Conservation (phyloP, 2,113 vertebrate genomes). For the Boleophthalmus pectinirostris region DNA sequence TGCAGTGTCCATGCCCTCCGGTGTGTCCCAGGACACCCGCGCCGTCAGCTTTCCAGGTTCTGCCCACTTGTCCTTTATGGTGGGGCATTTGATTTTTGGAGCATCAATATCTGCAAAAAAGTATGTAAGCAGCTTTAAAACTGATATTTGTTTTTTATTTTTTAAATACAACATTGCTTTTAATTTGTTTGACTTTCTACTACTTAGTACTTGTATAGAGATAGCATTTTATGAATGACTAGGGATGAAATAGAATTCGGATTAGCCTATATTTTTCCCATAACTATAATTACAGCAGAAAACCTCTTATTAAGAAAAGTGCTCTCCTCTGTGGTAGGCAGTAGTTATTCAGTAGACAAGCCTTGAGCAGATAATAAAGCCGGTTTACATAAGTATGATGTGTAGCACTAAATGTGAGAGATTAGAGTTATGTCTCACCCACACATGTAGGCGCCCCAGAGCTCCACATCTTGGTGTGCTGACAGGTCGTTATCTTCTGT, state of each 20-base stretch:
- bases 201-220: background rate
- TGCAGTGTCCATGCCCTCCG: slow-evolving; percentile 92
- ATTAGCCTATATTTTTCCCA: background rate
- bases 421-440: slow-evolving; percentile 76
- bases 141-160: too few relatives aligned
- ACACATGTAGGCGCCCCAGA: slow-evolving; percentile 82
- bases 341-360: background rate
- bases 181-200: too few relatives aligned
- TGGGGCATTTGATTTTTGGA: slow-evolving; percentile 93
- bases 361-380: slow-evolving; percentile 11
- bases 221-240: background rate
- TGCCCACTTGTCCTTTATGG: slow-evolving; percentile 88
- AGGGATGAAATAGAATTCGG: background rate
- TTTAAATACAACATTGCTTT: too few relatives aligned
- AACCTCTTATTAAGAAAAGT: slow-evolving; percentile 10
- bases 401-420: background rate
- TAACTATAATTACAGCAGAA: slow-evolving; percentile 14
- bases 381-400: background rate
- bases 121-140: background rate
- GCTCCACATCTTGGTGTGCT: slow-evolving; percentile 88
- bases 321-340: background rate
- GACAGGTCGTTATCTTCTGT: slow-evolving; percentile 83
- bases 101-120: slow-evolving; percentile 83
- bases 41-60: slow-evolving; percentile 93
- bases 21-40: slow-evolving; percentile 94